Percentiles rank a stretch among this genome's conserved stretches.
Conservation (phyloP, 2,797 vertebrate genomes). For the Catamblyrhynchus diadema region DNA sequence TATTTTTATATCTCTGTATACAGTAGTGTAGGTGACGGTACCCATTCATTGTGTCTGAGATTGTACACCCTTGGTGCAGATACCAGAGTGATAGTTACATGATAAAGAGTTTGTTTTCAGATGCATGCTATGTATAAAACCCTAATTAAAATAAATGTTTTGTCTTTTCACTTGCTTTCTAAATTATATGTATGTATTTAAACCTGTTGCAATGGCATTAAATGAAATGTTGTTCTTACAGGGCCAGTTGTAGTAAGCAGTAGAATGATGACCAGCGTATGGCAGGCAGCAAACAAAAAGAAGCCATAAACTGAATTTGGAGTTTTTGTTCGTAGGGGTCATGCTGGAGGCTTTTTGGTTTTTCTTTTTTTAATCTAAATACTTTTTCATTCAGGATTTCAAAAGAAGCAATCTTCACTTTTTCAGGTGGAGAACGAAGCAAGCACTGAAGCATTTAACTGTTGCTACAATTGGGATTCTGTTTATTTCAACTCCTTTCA, state of each 20-base stretch:
- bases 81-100: conserved; percentile 46
- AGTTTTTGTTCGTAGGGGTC: neutral
- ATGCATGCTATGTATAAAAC: conserved; percentile 71
- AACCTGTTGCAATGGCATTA: neutral
- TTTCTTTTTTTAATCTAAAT: neutral
- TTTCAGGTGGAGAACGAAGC: neutral
- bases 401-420: neutral
- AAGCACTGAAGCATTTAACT: neutral
- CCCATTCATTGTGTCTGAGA: conserved; percentile 27
- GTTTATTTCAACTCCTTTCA: neutral
- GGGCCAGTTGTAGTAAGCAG: neutral
- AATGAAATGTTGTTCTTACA: neutral
- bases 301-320: neutral
- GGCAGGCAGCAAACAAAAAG: neutral
- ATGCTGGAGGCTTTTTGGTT: neutral
- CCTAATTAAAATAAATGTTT: conserved; percentile 64
- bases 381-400: neutral
- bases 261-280: neutral
- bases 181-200: neutral
- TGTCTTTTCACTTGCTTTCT: conserved; percentile 43
- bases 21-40: conserved; percentile 55
- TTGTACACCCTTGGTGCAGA: conserved; percentile 55
- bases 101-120: conserved; percentile 46
- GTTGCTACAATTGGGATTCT: fast-evolving
- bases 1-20: conserved; percentile 74